phyloP scores from a whole-genome alignment of 2,888 invertebrate species.

The Congeria kusceri region DNA sequence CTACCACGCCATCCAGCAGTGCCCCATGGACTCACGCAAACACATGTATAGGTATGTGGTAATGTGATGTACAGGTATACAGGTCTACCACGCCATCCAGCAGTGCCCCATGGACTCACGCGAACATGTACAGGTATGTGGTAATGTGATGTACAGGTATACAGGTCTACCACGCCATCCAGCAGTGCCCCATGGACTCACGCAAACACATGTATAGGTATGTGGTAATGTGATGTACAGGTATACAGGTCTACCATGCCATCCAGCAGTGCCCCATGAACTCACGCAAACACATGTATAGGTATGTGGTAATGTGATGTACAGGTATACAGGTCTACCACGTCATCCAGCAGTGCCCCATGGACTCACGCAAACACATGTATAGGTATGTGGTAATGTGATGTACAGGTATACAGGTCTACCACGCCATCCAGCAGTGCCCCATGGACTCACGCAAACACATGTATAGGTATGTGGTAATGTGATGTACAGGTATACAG shows the following conservation, averaged over 20 bases:
- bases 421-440: slow-evolving; percentile 87
- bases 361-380: slow-evolving; percentile 7
- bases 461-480: slow-evolving; percentile 85
- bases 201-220: slow-evolving; percentile 26
- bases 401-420: slow-evolving; percentile 81
- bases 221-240: neutral
- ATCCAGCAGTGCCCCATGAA: slow-evolving; percentile 88
- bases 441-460: slow-evolving; percentile 88
- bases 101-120: slow-evolving; percentile 88
- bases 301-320: too few species aligned
- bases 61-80: slow-evolving; percentile 87
- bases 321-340: too few species aligned
- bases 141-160: neutral
- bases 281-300: slow-evolving; percentile 87
- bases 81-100: slow-evolving; percentile 87
- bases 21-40: slow-evolving; percentile 88
- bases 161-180: too few species aligned
- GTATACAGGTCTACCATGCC: slow-evolving; percentile 86
- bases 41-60: slow-evolving; percentile 86
- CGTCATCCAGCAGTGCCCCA: neutral
- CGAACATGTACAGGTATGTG: slow-evolving; percentile 87
- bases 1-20: slow-evolving; percentile 87
- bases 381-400: slow-evolving; percentile 2
- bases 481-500: slow-evolving; percentile 87
- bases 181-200: neutral